Percentiles rank a stretch among this genome's conserved stretches.
These are phyloP conservation scores for Neodiprion virginianus DNA, from an alignment of 1,140 invertebrate genomes.

Conservation along the genomic window DNA sequence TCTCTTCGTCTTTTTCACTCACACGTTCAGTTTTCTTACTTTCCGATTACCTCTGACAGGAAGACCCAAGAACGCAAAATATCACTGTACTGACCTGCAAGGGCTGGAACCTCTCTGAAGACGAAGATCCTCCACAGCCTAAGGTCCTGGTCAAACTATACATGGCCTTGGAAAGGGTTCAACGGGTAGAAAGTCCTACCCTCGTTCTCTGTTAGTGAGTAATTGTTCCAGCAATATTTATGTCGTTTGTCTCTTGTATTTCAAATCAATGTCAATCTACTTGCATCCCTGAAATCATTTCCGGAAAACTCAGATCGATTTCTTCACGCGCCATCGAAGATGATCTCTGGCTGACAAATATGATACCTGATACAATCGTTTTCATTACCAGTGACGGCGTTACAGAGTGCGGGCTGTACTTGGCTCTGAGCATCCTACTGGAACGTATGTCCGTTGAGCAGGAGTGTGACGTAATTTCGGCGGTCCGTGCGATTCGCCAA, in stretches of 20 bases:
- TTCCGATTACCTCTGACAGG: not conserved
- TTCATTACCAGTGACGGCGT: slow-evolving; percentile 21
- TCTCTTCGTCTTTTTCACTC: not conserved
- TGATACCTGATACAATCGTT: not conserved
- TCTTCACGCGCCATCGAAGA: slow-evolving; percentile 20
- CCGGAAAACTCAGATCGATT: not conserved
- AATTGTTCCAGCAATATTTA: slow-evolving; percentile 15
- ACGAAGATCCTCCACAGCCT: slow-evolving; percentile 32
- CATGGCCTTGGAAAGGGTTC: slow-evolving; percentile 36
- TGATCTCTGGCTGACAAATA: slow-evolving; percentile 17
- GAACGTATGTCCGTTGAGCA: slow-evolving; percentile 22
- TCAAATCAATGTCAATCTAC: slow-evolving; percentile 18
- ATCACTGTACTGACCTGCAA: slow-evolving; percentile 36
- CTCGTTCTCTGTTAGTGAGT: slow-evolving; percentile 41
- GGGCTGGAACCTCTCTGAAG: slow-evolving; percentile 32
- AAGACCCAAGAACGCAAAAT: slow-evolving; percentile 16
- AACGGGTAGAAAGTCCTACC: slow-evolving; percentile 30
- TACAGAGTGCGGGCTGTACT: slow-evolving; percentile 24
- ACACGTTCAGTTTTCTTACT: not conserved
- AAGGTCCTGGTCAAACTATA: slow-evolving; percentile 34
- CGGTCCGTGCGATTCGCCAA: slow-evolving; percentile 13
- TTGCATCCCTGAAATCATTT: not conserved
- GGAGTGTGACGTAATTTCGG: slow-evolving; percentile 21
- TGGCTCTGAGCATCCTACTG: slow-evolving; percentile 17
- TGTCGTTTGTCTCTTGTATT: not conserved